Percentiles rank a stretch among this genome's conserved stretches.
phyloP scores from a whole-genome alignment of 2,797 vertebrate genomes.

The Monodelphis domestica region DNA sequence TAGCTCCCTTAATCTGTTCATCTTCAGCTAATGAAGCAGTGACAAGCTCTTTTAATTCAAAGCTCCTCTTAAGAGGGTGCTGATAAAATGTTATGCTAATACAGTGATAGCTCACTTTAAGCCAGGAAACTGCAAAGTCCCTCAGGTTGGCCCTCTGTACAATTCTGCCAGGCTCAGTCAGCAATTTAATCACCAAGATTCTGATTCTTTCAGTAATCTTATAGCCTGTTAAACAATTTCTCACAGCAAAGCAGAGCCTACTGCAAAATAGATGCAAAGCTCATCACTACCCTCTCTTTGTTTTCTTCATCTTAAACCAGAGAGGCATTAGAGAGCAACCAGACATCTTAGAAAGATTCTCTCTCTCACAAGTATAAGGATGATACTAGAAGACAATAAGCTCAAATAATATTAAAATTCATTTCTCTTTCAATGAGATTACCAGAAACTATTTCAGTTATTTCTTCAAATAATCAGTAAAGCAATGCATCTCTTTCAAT shows the following conservation, averaged over 20 bases:
- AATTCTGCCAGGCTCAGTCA: not conserved
- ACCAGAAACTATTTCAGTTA: not conserved
- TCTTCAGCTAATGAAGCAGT: not conserved
- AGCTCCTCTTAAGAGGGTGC: not conserved
- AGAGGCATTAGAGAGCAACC: not conserved
- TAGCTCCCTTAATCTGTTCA: not conserved
- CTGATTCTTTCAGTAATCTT: not conserved
- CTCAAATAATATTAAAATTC: not conserved
- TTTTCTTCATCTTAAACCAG: not conserved
- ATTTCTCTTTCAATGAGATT: not conserved
- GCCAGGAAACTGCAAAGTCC: not conserved
- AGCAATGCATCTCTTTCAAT: not conserved
- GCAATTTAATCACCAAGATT: not conserved
- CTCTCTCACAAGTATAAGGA: not conserved
- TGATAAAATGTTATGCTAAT: not conserved
- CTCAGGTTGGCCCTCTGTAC: not conserved
- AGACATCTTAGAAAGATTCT: not conserved
- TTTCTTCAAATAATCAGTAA: not conserved
- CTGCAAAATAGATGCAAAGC: not conserved
- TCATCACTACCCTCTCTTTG: not conserved
- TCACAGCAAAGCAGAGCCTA: not conserved
- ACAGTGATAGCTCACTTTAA: not conserved
- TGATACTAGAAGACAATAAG: not conserved
- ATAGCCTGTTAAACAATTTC: not conserved
- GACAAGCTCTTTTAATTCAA: not conserved